Percentiles rank a stretch among this genome's conserved stretches.
Evolutionary conservation across 1,140 invertebrate genomes (phyloP).

Genomic region (Aphis craccivora): DNA sequence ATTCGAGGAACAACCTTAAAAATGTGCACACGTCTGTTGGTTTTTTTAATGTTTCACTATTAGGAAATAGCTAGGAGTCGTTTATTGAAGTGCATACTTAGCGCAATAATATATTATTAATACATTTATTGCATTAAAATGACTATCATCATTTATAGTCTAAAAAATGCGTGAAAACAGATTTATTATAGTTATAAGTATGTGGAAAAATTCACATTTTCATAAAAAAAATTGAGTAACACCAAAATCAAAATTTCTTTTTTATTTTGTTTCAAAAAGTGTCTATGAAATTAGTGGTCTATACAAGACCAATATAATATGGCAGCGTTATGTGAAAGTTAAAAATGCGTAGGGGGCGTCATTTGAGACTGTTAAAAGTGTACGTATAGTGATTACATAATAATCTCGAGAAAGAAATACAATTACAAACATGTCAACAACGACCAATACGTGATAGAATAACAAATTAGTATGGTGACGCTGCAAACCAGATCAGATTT

Average conservation of each 20-base stretch:
- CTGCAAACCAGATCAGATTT: constrained; percentile 15
- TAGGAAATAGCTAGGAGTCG: no score
- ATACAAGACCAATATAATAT: neutral
- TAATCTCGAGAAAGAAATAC: constrained; percentile 12
- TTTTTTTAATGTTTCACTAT: no score
- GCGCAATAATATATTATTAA: neutral
- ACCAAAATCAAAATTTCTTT: neutral
- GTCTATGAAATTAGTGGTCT: neutral
- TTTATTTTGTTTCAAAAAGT: neutral
- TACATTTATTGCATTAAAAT: neutral
- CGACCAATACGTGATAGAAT: neutral
- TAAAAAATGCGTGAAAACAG: neutral
- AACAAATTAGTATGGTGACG: constrained; percentile 25
- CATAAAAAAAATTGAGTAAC: neutral
- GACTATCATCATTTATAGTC: neutral
- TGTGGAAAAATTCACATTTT: neutral
- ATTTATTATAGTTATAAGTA: neutral
- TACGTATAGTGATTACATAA: constrained; percentile 26
- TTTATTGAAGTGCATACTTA: neutral
- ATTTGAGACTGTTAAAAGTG: constrained; percentile 11
- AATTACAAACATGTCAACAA: constrained; percentile 26
- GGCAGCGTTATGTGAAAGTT: neutral
- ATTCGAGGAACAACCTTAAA: neutral
- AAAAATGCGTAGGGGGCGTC: neutral
- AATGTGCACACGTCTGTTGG: neutral